Evolutionary conservation across 1,140 invertebrate genomes (phyloP).

Genomic region (Drosophila asahinai): DNA sequence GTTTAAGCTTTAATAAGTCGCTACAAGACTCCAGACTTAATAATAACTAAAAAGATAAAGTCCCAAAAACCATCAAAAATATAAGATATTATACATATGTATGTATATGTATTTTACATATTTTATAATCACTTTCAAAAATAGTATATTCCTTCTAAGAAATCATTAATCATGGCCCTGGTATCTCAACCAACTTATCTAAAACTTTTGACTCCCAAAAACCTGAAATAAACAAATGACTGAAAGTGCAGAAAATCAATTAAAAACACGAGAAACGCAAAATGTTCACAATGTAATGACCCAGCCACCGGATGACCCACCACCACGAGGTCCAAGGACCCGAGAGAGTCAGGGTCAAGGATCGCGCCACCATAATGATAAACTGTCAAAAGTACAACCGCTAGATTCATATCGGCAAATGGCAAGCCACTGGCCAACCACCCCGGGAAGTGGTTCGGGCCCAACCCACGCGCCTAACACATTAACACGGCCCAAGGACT

Average conservation of each 20-base stretch:
- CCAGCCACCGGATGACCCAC: conserved; percentile 33
- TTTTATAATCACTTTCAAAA: not conserved
- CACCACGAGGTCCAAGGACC: conserved; percentile 11
- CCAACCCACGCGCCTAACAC: conserved; percentile 69
- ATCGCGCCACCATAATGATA: conserved; percentile 61
- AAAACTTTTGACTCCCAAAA: conserved; percentile 1
- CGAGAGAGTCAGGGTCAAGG: conserved; percentile 16
- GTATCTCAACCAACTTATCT: conserved; percentile 32
- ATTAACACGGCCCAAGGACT: conserved; percentile 56
- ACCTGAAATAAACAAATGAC: conserved; percentile 45
- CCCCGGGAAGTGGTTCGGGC: not conserved
- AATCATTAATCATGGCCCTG: conserved; percentile 33
- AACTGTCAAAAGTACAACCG: conserved; percentile 63
- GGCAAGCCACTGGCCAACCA: conserved; percentile 23
- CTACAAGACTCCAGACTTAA: no score
- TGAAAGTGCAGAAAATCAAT: conserved; percentile 72
- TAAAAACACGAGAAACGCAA: conserved; percentile 60
- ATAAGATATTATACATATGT: not conserved
- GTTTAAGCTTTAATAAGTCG: no score
- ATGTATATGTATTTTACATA: no score
- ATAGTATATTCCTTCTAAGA: not conserved
- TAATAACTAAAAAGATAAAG: no score
- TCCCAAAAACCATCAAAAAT: not conserved
- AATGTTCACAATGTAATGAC: conserved; percentile 63
- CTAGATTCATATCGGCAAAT: conserved; percentile 67